These are phyloP conservation scores for Agriopis aurantiaria DNA, from an alignment of 2,888 invertebrate genomes.

Conservation along the genomic window DNA sequence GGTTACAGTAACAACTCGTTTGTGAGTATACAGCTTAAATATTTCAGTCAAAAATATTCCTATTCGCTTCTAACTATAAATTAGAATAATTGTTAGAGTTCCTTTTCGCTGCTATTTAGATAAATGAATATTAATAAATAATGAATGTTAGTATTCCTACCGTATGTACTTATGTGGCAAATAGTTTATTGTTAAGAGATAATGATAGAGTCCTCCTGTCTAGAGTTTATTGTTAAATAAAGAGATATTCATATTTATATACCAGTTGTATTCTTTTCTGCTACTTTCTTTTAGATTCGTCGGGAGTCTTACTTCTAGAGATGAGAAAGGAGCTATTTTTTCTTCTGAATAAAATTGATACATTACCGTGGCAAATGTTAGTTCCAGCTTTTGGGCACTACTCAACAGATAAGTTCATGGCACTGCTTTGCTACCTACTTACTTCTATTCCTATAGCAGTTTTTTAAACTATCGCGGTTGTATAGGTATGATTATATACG, in stretches of 20 bases:
- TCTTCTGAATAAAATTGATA: background rate
- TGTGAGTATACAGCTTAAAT: background rate
- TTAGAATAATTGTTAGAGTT: conserved; percentile 26
- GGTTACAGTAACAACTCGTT: background rate
- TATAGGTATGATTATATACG: no score
- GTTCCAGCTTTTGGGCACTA: no score
- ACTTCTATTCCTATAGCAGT: no score
- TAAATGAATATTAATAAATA: conserved; percentile 27
- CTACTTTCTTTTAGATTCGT: background rate
- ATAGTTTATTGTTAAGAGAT: conserved; percentile 54
- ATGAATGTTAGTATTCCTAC: conserved; percentile 31
- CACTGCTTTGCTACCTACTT: no score
- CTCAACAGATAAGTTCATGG: background rate
- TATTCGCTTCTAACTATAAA: conserved; percentile 35
- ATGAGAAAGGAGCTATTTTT: background rate
- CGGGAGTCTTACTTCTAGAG: background rate
- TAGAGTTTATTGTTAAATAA: conserved; percentile 84
- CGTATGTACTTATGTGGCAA: conserved; percentile 38
- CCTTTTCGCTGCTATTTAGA: conserved; percentile 23
- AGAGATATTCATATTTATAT: conserved; percentile 81
- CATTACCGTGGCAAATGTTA: no score
- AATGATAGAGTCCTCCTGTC: conserved; percentile 80
- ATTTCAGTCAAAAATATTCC: conserved; percentile 25
- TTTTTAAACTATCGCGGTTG: no score
- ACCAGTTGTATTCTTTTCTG: conserved; percentile 47